These are phyloP conservation scores for Micronycteris hirsuta DNA, from an alignment of 2,113 vertebrate genomes.

Conservation along the genomic window DNA sequence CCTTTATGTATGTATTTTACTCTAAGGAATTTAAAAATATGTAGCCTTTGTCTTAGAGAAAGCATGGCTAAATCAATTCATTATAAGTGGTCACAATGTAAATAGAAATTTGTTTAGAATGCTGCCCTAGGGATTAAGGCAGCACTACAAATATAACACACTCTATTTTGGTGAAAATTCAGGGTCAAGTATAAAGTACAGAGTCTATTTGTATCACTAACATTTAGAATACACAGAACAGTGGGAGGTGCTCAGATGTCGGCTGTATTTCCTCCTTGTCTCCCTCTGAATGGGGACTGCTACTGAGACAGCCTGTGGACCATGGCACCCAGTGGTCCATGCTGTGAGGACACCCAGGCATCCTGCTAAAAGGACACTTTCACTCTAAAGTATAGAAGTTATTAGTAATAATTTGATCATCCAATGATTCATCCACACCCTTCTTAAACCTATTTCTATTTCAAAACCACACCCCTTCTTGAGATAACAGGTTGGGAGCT, in stretches of 20 bases:
- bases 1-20: neutral
- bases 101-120: neutral
- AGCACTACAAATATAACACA: neutral
- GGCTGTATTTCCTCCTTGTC: neutral
- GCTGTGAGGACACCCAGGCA: neutral
- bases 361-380: neutral
- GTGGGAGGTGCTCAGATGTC: too few species aligned
- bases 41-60: neutral
- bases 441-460: neutral
- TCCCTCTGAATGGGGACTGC: neutral
- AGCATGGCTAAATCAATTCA: neutral
- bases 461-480: neutral
- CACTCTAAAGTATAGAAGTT: neutral
- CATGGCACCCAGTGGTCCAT: neutral
- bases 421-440: neutral
- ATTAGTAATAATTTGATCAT: neutral
- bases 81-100: neutral
- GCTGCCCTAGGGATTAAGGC: neutral
- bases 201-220: neutral
- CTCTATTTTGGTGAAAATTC: neutral
- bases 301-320: fast-evolving
- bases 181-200: neutral
- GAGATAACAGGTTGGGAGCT: neutral
- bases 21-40: neutral
- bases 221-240: neutral